Percentiles rank a stretch among this genome's conserved stretches.
Conservation (phyloP, 2,113 vertebrate species). For the Bos taurus region DNA sequence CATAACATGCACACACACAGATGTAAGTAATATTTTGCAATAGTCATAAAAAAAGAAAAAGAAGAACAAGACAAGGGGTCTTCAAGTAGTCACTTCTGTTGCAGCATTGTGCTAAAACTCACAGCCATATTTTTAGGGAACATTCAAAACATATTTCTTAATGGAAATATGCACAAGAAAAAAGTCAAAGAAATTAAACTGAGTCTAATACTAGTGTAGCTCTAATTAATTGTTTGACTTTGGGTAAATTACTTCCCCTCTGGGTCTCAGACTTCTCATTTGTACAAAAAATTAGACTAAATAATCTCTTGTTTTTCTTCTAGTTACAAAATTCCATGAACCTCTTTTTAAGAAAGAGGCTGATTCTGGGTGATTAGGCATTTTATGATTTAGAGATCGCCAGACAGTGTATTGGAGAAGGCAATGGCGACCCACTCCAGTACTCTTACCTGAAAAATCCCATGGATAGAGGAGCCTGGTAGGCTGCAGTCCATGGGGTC, state of each 20-base stretch:
- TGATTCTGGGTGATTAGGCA: neutral
- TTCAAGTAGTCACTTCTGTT: neutral
- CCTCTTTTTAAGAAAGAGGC: neutral
- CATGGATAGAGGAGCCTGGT: too few species aligned
- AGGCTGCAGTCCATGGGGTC: too few species aligned
- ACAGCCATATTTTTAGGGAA: neutral
- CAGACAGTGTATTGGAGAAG: neutral
- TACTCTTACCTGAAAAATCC: too few species aligned
- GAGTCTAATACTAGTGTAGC: neutral
- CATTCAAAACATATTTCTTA: neutral
- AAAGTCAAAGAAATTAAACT: neutral
- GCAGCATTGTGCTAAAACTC: neutral
- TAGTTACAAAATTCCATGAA: neutral
- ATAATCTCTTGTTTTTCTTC: neutral
- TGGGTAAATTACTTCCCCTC: neutral
- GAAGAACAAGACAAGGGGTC: neutral
- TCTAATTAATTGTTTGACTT: neutral
- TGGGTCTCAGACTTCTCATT: neutral
- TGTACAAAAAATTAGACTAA: neutral
- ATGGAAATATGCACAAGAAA: neutral
- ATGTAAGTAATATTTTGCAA: neutral
- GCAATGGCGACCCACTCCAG: too few species aligned
- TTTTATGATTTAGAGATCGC: conserved; percentile 4
- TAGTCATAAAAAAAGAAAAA: neutral
- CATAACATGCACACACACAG: neutral